Conservation (phyloP, 2,888 invertebrate species). For the Neoitamus cyanurus region DNA sequence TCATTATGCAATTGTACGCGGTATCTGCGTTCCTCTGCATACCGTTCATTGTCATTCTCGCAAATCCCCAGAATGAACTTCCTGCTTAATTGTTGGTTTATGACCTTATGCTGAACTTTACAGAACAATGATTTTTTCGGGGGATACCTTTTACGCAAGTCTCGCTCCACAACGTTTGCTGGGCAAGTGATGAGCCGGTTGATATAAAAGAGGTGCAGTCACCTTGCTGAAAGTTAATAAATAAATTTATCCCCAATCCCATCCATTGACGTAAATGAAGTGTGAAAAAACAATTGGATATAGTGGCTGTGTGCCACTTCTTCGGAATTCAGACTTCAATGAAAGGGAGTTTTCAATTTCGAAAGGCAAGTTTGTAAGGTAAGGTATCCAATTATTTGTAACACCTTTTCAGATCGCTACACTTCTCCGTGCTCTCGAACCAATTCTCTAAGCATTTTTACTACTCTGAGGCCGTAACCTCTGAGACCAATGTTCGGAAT, state of each 20-base stretch:
- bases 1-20: conserved; percentile 20
- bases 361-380: no score
- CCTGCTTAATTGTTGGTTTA: background rate
- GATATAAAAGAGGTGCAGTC: background rate
- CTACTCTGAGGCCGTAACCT: no score
- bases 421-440: no score
- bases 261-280: background rate
- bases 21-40: background rate
- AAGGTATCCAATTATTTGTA: no score
- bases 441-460: no score
- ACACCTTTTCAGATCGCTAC: no score
- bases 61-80: conserved; percentile 10
- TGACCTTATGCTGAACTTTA: conserved; percentile 25
- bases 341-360: background rate
- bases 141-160: background rate
- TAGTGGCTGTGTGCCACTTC: background rate
- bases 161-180: background rate
- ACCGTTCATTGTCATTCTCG: conserved; percentile 19
- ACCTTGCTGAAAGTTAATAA: background rate
- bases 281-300: background rate
- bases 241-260: background rate
- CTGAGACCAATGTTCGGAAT: no score
- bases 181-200: background rate
- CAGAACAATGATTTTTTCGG: conserved; percentile 16
- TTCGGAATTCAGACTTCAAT: background rate